These are phyloP conservation scores for Phrynosoma platyrhinos DNA, from an alignment of 2,113 vertebrate species.

Conservation along the genomic window DNA sequence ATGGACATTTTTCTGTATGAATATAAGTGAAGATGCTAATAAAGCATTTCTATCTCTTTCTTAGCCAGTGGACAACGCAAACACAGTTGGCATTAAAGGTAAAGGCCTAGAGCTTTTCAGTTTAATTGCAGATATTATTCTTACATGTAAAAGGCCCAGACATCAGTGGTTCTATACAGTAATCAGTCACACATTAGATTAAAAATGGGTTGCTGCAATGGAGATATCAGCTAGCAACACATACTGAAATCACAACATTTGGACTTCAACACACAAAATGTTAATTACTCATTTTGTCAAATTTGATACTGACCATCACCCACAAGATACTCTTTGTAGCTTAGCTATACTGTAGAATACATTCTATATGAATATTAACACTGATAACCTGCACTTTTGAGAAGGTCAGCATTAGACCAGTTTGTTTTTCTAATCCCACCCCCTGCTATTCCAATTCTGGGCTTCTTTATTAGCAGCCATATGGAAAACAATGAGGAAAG, in stretches of 20 bases:
- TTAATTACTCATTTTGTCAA: conserved; percentile 41
- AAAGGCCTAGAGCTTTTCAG: conserved; percentile 32
- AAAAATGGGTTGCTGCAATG: conserved; percentile 35
- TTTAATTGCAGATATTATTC: conserved; percentile 67
- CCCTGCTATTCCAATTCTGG: not conserved
- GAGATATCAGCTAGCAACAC: conserved; percentile 11
- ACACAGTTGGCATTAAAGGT: conserved; percentile 44
- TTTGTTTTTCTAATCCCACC: conserved; percentile 20
- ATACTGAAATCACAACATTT: conserved; percentile 40
- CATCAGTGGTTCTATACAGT: conserved; percentile 43
- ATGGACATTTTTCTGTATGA: not conserved
- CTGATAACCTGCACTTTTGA: conserved; percentile 11
- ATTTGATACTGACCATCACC: not conserved
- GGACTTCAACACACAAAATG: conserved; percentile 22
- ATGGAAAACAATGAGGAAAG: conserved; percentile 16
- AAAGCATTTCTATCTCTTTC: conserved; percentile 8
- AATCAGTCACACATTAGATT: conserved; percentile 40
- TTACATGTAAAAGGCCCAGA: conserved; percentile 57
- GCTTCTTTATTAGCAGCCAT: not conserved
- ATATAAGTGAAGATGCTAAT: conserved; percentile 22
- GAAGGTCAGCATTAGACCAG: conserved; percentile 18
- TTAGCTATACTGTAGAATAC: conserved; percentile 25
- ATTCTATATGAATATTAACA: conserved; percentile 33
- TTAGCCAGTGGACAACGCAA: conserved; percentile 45
- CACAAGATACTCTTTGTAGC: not conserved